These are phyloP conservation scores for Rhinogobio ventralis DNA, from an alignment of 2,797 vertebrate species.

Conservation along the genomic window DNA sequence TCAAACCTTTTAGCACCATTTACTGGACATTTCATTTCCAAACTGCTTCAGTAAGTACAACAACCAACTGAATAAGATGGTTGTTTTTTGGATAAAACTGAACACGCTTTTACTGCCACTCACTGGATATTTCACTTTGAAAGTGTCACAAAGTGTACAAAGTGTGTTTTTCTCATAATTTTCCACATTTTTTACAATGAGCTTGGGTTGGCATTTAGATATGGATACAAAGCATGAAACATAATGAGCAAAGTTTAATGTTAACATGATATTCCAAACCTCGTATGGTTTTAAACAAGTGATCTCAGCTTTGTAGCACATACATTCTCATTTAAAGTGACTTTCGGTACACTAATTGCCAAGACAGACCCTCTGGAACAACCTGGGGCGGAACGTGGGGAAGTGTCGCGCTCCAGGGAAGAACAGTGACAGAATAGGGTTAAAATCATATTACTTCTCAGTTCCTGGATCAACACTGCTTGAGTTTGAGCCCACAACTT, in stretches of 20 bases:
- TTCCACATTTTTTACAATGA: background rate
- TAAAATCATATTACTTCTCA: constrained; percentile 17
- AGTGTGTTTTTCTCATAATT: background rate
- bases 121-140: background rate
- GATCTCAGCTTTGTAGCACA: background rate
- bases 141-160: constrained; percentile 3
- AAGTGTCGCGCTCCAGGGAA: constrained; percentile 30
- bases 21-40: background rate
- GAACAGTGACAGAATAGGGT: constrained; percentile 34
- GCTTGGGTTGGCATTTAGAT: constrained; percentile 7
- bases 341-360: constrained; percentile 31
- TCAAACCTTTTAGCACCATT: background rate
- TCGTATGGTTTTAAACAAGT: background rate
- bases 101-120: background rate
- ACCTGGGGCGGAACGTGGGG: constrained; percentile 18
- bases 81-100: background rate
- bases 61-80: background rate
- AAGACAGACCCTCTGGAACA: constrained; percentile 11
- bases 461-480: constrained; percentile 9
- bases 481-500: constrained; percentile 21
- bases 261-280: background rate
- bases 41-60: background rate
- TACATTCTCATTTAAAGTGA: constrained; percentile 29
- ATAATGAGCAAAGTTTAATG: background rate
- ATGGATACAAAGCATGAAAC: constrained; percentile 1